A percentile compares a stretch with the other conserved stretches of the same genome.
These are phyloP conservation scores for Macroglossus sobrinus DNA, from an alignment of 2,113 vertebrate species.

Conservation along the genomic window DNA sequence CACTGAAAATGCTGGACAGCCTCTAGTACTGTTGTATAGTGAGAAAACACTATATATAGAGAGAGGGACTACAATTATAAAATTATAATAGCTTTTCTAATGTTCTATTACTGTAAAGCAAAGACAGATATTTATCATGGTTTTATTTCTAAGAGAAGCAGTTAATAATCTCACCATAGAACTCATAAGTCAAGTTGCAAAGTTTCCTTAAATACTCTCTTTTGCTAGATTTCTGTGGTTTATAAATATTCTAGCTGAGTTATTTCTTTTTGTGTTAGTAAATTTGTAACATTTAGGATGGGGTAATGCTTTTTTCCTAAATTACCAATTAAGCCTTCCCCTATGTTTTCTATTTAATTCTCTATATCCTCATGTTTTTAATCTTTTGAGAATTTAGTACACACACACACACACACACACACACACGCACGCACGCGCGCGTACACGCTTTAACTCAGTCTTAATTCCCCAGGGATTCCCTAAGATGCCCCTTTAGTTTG, in stretches of 20 bases:
- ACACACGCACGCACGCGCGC: no score
- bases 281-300: not conserved
- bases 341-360: not conserved
- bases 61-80: not conserved
- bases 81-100: not conserved
- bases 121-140: not conserved
- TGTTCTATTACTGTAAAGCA: not conserved
- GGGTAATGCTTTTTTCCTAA: not conserved
- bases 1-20: not conserved
- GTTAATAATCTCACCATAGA: not conserved
- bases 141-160: not conserved
- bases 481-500: not conserved
- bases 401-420: no score
- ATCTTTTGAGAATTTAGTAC: not conserved
- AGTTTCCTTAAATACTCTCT: not conserved
- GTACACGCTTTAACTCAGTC: not conserved
- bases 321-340: not conserved
- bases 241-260: not conserved
- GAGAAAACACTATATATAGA: not conserved
- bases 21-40: not conserved
- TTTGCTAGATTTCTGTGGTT: not conserved
- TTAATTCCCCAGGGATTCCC: not conserved
- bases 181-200: not conserved
- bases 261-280: not conserved
- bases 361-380: not conserved